Percentiles rank a stretch among this genome's conserved stretches.
Evolutionary conservation across 1,140 invertebrate genomes (phyloP).

Genomic region (Popillia japonica): DNA sequence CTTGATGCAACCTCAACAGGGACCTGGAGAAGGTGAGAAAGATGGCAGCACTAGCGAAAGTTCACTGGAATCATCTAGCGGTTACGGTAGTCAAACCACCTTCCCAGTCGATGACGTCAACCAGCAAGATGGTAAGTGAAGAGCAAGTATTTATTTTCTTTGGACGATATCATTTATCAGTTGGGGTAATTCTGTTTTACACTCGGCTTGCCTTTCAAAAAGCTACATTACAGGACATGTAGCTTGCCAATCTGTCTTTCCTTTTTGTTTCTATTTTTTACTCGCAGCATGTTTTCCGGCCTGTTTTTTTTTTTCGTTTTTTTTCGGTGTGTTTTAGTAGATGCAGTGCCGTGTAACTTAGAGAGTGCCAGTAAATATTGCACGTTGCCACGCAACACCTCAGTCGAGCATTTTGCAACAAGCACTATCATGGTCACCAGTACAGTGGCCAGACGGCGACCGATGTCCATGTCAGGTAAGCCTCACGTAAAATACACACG

Average conservation of each 20-base stretch:
- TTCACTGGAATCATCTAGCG: conserved; percentile 78
- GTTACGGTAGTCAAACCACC: conserved; percentile 77
- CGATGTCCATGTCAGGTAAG: conserved; percentile 61
- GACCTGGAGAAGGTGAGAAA: conserved; percentile 62
- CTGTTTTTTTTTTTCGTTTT: conserved; percentile 18
- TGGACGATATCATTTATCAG: conserved; percentile 19
- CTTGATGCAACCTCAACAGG: conserved; percentile 24
- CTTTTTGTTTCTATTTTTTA: background rate
- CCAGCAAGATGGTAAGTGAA: conserved; percentile 59
- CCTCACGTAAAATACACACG: too few species aligned
- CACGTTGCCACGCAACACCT: conserved; percentile 63
- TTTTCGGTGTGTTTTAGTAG: conserved; percentile 56
- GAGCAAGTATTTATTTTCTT: background rate
- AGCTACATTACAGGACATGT: background rate
- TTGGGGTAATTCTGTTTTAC: too few species aligned
- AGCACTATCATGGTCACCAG: conserved; percentile 38
- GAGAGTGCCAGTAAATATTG: conserved; percentile 65
- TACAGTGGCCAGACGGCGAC: conserved; percentile 46
- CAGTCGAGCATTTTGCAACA: conserved; percentile 47
- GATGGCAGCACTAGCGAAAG: conserved; percentile 78
- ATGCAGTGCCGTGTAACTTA: conserved; percentile 56
- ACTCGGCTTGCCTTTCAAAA: background rate
- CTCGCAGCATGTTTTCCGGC: background rate
- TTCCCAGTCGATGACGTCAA: conserved; percentile 62
- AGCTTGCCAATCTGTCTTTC: background rate